Evolutionary conservation across 1,140 invertebrate species (phyloP), one percentile per base, ranked within the genome.

Genomic region (Sitodiplosis mosellana): DNA sequence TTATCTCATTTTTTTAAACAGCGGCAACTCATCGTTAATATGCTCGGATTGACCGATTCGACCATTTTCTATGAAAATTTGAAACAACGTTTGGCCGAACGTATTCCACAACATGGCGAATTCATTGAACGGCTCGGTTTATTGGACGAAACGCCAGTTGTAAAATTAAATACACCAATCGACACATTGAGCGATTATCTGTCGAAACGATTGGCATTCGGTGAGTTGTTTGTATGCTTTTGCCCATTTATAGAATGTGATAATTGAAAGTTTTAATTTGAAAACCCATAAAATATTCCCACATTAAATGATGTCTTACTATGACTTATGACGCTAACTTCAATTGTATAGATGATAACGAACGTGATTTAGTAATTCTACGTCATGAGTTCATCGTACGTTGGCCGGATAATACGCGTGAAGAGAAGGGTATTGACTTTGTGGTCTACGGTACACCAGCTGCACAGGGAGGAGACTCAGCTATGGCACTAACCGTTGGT

Each of bases 401-500:
- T 41, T 95, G 93, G 88, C 83, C 88, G 2, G 87, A 95, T 59
- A 82, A 82, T 11, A 77, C 73, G 54, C 70, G 75, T 48, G 93
- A 98, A 69, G 63, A 75, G 18, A 76, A 87, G 46, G 83, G 88
- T 34, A 87, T 99, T 45, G 92, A 89, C 58, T 76, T 99, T 63
- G 88, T 97, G 1, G 79, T 83, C 27, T 96, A 99, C 56, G 95
- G 95, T 0, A 83, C 94, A 45, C 64, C 68, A 0, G 60, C 68
- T 6, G 18, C 7, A 11, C 17, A 15, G 14, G 69, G 75, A 50
- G 83, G 87, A 14, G 87, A 88, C 59, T 95, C 92, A 0, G 96
- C 95, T 5, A 99, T 99, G 96, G 89, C 94, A 1, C 81, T 87
- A 57, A 95, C 91, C 15, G 96, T 99, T 6, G 94, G 95, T 4